Base-by-base conservation (phyloP, 2,888 invertebrate species). In the Cerastis rubricosa region DNA sequence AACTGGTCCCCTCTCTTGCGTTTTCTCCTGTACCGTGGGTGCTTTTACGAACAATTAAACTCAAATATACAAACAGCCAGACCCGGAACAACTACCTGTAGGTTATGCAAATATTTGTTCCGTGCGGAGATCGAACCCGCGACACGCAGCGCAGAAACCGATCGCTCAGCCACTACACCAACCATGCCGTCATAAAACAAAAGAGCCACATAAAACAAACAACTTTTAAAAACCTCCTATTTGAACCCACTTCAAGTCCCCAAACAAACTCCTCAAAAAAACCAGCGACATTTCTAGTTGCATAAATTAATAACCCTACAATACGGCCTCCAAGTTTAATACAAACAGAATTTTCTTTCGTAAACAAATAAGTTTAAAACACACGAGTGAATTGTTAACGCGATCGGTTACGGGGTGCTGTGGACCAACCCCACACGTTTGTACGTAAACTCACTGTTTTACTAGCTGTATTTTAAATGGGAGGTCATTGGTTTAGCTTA, bases 181-280 rank as follows among this genome's bases (percentile, higher is more conserved):
- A n/a, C n/a, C n/a, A n/a, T n/a, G n/a, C n/a, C n/a, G n/a, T n/a
- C 35, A 35, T 35, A 25, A 78, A 78, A 78, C 43, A 69, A 78
- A 35, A 43, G 14, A n/a, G 4, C 22, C 43, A 9, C 6, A 49
- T 63, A 61, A 17, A 29, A 54, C 19, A 80, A 80, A 80, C 40
- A 40, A 54, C n/a, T 63, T 22, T 17, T 71, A 11, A 40, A 61
- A 35, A 64, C 19, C 29, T 64, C 19, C n/a, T 29, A 47, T 57
- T 63, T 40, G 22, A 78, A 35, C 29, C 6, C 19, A 17, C 54
- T 6, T 75, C 68, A 12, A 40, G 61, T 43, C 7, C 43, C 51
- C 43, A 57, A 70, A 66, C 63, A 47, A 12, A 12, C 14, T 3
- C 14, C 19, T 45, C n/a, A 19, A 5, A 51, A 57, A 19, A 5